A percentile compares a stretch with the other conserved stretches of the same genome.
These are phyloP conservation scores for Upupa epops DNA, from an alignment of 2,113 vertebrate species.

Conservation along the genomic window DNA sequence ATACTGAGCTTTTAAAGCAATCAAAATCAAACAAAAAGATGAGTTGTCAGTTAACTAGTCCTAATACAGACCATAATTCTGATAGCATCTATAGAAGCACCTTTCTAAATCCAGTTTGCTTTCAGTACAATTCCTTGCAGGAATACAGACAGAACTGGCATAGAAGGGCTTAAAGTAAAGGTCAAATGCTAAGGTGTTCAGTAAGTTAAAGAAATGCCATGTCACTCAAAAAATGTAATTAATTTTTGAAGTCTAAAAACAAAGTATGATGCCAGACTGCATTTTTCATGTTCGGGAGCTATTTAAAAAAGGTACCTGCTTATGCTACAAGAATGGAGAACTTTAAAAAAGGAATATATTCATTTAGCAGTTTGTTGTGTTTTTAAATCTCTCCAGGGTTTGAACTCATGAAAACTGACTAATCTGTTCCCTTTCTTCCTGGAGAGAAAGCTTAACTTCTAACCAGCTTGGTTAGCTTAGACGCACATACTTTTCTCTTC, in stretches of 20 bases:
- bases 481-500: not conserved
- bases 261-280: not conserved
- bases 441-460: not conserved
- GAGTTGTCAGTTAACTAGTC: not conserved
- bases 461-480: not conserved
- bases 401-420: not conserved
- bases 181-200: not conserved
- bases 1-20: not conserved
- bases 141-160: not conserved
- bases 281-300: not conserved
- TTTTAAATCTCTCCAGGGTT: not conserved
- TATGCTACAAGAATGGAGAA: not conserved
- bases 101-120: not conserved
- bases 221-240: not conserved
- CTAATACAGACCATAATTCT: not conserved
- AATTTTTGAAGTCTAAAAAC: not conserved
- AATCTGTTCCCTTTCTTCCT: not conserved
- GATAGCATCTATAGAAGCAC: not conserved
- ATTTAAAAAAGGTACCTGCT: not conserved
- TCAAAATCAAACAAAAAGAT: not conserved
- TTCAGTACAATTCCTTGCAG: not conserved
- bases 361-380: not conserved
- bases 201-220: not conserved
- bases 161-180: not conserved
- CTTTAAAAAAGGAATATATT: not conserved